phyloP scores from a whole-genome alignment of 2,113 vertebrate genomes.

The Macrotus californicus region DNA sequence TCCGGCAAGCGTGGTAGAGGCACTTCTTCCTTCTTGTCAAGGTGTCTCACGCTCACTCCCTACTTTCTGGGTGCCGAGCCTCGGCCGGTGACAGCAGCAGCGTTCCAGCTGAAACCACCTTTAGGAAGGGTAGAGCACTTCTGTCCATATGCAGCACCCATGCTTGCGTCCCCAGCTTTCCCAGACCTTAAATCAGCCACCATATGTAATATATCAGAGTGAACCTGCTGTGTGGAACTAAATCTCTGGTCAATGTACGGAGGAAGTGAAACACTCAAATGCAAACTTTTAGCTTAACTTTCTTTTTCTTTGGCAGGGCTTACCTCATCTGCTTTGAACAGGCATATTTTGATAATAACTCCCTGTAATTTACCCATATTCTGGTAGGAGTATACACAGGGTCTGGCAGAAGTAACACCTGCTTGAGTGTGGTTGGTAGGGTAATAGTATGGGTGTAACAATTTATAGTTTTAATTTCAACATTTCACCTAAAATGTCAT shows the following conservation, averaged over 20 bases:
- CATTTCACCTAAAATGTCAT: no score
- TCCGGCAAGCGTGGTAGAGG: not conserved
- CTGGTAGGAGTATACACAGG: not conserved
- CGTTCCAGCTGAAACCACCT: not conserved
- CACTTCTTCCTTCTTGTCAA: not conserved
- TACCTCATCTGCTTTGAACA: not conserved
- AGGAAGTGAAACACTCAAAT: not conserved
- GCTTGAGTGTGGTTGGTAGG: no score
- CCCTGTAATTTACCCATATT: not conserved
- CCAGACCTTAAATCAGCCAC: not conserved
- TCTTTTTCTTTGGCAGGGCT: not conserved
- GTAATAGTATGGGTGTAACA: no score
- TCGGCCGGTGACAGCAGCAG: not conserved
- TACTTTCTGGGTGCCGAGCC: not conserved
- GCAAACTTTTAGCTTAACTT: not conserved
- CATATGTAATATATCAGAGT: not conserved
- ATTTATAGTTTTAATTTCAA: no score
- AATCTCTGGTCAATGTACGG: not conserved
- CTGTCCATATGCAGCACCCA: not conserved
- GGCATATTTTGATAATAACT: not conserved
- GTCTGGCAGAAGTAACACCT: no score
- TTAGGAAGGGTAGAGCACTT: not conserved
- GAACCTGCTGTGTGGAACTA: not conserved
- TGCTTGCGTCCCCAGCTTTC: not conserved
- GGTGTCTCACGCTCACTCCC: not conserved